Percentiles rank a stretch among this genome's conserved stretches.
Evolutionary conservation across 2,113 vertebrate species (phyloP).

Genomic region (Hydrochoerus hydrochaeris): DNA sequence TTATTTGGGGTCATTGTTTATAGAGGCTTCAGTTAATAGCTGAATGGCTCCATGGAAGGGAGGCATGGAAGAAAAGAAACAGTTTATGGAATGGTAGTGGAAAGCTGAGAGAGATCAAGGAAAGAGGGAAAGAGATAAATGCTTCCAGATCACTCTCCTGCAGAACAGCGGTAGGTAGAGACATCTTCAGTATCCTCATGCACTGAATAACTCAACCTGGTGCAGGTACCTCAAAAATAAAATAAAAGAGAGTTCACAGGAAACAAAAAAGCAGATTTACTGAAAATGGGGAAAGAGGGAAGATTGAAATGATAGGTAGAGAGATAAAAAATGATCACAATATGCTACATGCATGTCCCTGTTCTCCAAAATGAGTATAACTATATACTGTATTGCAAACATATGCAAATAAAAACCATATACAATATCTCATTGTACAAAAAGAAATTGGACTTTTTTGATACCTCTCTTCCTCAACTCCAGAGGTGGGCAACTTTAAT

Average conservation of each 20-base stretch:
- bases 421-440: background rate
- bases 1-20: background rate
- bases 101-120: background rate
- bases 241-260: background rate
- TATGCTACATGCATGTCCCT: background rate
- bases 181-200: background rate
- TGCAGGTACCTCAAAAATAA: background rate
- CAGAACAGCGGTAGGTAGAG: background rate
- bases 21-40: background rate
- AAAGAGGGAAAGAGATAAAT: background rate
- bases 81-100: background rate
- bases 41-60: background rate
- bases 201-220: background rate
- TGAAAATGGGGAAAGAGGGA: background rate
- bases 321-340: no score
- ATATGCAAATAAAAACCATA: background rate
- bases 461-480: background rate
- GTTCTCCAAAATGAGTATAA: background rate
- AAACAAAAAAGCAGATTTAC: background rate
- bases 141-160: background rate
- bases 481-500: background rate
- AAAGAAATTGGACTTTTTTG: background rate
- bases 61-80: background rate
- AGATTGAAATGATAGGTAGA: background rate
- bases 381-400: background rate